These are phyloP conservation scores for Elephantulus edwardii DNA, from an alignment of 2,113 vertebrate species.

Conservation along the genomic window DNA sequence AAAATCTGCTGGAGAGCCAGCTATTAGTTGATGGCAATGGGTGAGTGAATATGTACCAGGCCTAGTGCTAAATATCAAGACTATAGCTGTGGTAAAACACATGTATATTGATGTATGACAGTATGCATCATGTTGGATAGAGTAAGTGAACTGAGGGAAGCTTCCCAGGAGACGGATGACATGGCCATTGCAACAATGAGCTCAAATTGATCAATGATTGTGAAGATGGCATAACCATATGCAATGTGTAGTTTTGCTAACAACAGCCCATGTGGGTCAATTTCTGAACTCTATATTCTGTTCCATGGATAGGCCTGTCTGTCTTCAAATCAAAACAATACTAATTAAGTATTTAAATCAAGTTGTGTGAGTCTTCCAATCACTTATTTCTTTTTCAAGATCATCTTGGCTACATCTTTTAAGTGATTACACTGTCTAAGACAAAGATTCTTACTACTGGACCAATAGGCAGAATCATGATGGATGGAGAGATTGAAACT, in stretches of 20 bases:
- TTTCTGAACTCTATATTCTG: not conserved
- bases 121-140: too few relatives aligned
- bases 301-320: not conserved
- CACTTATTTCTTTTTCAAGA: slow-evolving; percentile 7
- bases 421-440: not conserved
- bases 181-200: too few relatives aligned
- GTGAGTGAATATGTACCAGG: not conserved
- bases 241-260: too few relatives aligned
- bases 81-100: not conserved
- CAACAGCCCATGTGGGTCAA: not conserved
- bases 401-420: slow-evolving; percentile 17
- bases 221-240: too few relatives aligned
- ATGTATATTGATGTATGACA: too few relatives aligned
- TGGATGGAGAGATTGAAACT: too few relatives aligned
- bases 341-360: not conserved
- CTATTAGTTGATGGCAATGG: not conserved
- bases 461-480: too few relatives aligned
- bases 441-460: too few relatives aligned
- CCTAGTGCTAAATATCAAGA: not conserved
- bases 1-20: too few relatives aligned
- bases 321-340: not conserved
- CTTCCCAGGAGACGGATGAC: too few relatives aligned
- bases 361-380: not conserved
- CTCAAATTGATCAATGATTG: too few relatives aligned
- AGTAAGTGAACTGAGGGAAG: too few relatives aligned